These are phyloP conservation scores for Philypnodon macrostomus DNA, from an alignment of 2,797 vertebrate genomes.

Conservation along the genomic window DNA sequence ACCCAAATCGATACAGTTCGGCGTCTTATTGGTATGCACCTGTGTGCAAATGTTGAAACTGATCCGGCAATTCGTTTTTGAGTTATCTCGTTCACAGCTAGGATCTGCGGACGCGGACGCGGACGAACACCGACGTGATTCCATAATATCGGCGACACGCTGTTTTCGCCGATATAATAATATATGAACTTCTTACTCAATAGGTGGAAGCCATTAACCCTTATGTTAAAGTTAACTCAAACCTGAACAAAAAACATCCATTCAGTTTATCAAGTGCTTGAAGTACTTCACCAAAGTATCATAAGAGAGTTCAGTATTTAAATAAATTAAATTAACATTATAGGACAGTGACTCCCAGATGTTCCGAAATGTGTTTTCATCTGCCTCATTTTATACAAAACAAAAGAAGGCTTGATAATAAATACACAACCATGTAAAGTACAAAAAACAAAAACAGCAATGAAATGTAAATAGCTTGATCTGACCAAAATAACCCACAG, in stretches of 20 bases:
- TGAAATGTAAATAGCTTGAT: constrained; percentile 14
- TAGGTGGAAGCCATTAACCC: constrained; percentile 2
- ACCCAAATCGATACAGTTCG: too few relatives aligned
- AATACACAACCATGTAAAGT: neutral
- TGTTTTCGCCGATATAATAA: too few relatives aligned
- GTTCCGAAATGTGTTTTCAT: neutral
- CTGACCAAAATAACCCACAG: constrained; percentile 9
- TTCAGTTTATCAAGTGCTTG: too few relatives aligned
- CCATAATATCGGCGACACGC: too few relatives aligned
- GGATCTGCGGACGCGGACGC: too few relatives aligned
- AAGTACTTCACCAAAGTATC: constrained; percentile 25
- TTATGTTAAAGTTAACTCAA: too few relatives aligned
- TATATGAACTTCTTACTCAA: neutral
- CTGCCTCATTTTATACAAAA: constrained; percentile 1
- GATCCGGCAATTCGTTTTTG: too few relatives aligned
- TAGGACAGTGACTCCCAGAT: constrained; percentile 6
- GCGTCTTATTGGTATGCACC: too few relatives aligned
- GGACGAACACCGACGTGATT: too few relatives aligned
- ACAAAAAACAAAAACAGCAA: constrained; percentile 7
- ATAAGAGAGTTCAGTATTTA: constrained; percentile 49
- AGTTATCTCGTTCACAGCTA: too few relatives aligned
- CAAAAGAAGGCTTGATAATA: neutral
- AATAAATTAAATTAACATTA: constrained; percentile 55
- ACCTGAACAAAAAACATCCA: neutral
- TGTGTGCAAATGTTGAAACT: too few relatives aligned